Base-by-base conservation (phyloP, 1,140 invertebrate genomes). In the Berghia stephanieae region DNA sequence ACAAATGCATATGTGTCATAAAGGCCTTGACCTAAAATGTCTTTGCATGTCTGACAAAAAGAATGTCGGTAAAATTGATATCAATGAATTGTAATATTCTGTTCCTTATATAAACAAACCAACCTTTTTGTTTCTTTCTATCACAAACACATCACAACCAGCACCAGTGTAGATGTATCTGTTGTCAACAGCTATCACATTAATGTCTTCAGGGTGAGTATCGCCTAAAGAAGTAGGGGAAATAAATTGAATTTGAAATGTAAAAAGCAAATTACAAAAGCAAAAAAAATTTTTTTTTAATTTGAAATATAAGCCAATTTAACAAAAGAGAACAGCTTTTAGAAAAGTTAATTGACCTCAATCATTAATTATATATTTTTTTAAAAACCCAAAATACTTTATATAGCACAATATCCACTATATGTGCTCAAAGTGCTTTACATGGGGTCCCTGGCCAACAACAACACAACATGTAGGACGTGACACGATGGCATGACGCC, bases 111-210 rank as follows among this genome's bases (percentile, higher is more conserved):
- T n/a, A n/a, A n/a, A n/a, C n/a, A n/a, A n/a, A n/a, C n/a, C n/a
- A n/a, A 91, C 91, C 85, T 98, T 95, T 72, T 93, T 94, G 66
- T 96, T 96, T 90, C 95, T 91, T 84, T 93, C 92, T 95, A 96
- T 98, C 0, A 95, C 95, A 84, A 93, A 94, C 83, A 98, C 93
- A 24, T 92, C 90, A 79, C 94, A 93, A 74, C 86, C 85, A 88
- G 93, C 93, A 0, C 94, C 94, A 10, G 96, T 95, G 86, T 95
- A 99, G 2, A 97, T 93, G 83, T 94, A 93, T 85, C 91, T 93
- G 31, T 92, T 92, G 89, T 98, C 96, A 0, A 93, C 93, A 69
- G 93, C 92, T 84, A 98, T 87, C 82, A 93, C 94, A 36, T 92
- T 94, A 80, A 99, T 98, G 16, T 96, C 94, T 6, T 92, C 93